Evolutionary conservation across 1,140 invertebrate genomes (phyloP), one percentile per base, ranked within the genome.

Genomic region (Micrasema longulum): DNA sequence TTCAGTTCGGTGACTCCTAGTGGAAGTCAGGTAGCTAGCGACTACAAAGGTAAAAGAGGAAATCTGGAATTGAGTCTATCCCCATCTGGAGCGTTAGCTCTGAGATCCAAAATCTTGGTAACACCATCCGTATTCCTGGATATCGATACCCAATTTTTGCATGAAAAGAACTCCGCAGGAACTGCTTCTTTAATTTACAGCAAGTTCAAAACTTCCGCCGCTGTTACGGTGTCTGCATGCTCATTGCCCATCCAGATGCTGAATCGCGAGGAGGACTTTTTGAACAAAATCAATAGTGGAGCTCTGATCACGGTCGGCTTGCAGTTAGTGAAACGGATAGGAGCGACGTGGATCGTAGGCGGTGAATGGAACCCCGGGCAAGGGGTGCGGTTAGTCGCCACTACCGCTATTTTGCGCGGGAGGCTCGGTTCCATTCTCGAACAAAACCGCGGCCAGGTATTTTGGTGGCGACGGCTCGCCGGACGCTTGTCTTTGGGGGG

Each of bases 1-100:
- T 69, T 69, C 67, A 69, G 67, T 26, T 18, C 67, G 12, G 50
- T 69, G 2, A 69, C 53, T 1, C 67, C 67, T 11, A 60, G 67
- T 23, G 67, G 67, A 6, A 53, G 67, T 7, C 67, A 69, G 11
- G 2, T 60, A 0, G 52, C 53, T 11, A 18, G 45, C 47, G 48
- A 50, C 26, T 66, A 22, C 47, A 18, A 12, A 9, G 31, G 22
- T 11, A 38, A 52, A n/a, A 31, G 47, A 11, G 50, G 18, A 20
- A 38, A 50, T 16, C 20, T 66, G 14, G 48, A 66, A 16, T 36
- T 66, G 6, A 52, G 5, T 6, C 9, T 52, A 10, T 45, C 64
- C 6, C 64, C 64, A 18, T 66, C 45, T 5, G 64, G 64, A 3
- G 48, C 64, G 11, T 7, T 36, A 1, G 64, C 64, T 12, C 11